Base-by-base conservation (phyloP, 1,140 invertebrate genomes). In the Pseudomyrmex sp. region DNA sequence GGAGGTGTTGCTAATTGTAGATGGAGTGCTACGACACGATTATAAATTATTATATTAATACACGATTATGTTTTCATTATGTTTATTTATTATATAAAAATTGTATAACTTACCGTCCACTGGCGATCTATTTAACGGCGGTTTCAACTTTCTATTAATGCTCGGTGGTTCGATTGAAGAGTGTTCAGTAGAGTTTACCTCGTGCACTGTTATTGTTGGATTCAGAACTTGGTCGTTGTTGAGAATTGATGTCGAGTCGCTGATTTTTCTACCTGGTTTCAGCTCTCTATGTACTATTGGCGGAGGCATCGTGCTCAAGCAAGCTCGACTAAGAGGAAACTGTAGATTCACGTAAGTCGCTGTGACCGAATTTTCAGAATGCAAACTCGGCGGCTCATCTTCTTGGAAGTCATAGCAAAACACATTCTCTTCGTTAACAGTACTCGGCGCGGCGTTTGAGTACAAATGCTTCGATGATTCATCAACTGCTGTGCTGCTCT, bases 201-300 rank as follows among this genome's bases (percentile, higher is more conserved):
- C 93, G 2, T 88, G 80, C 13, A 26, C 62, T 46, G 88, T 80
- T 8, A 85, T 26, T 52, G 83, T 76, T n/a, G 90, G 91, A 68
- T 94, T 93, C 35, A 94, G 46, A 9, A 92, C 93, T 87, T 94
- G 87, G 92, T 95, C 93, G 20, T 93, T 92, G 62, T 92, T 94
- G 12, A 92, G 85, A 89, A 95, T 89, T 58, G 95, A 92, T 86
- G 95, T 88, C 5, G 95, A 95, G 85, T 96, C 96, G 61, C 96
- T 96, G 13, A 95, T 92, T 91, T 95, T 96, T 72, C 95, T 92
- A 87, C 95, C 96, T 18, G 98, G 98, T 92, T 98, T 98, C 2
- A 98, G 94, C 61, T 96, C 96, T 13, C 97, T 95, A 91, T 98
- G 97, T 0, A 91, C 85, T 73, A 91, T 79, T 72, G 91, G 89